Evolutionary conservation across 1,140 invertebrate genomes (phyloP).

Genomic region (Helicoverpa armigera): DNA sequence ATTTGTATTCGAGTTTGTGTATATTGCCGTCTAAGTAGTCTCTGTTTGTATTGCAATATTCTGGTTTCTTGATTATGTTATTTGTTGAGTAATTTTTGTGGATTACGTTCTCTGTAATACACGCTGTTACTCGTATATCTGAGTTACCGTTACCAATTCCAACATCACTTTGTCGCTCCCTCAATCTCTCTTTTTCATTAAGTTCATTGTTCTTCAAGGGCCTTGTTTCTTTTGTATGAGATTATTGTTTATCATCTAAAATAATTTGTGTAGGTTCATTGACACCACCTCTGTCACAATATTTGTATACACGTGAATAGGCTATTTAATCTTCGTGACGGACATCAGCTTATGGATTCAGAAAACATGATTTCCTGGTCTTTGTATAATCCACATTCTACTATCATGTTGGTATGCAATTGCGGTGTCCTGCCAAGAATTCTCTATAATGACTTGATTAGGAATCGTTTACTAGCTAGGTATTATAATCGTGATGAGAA

Average conservation of each 20-base stretch:
- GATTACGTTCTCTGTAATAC: no score
- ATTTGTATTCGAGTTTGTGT: constrained; percentile 2
- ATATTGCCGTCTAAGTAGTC: not conserved
- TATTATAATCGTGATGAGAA: constrained; percentile 14
- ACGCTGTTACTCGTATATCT: no score
- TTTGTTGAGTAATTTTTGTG: not conserved
- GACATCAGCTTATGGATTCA: not conserved
- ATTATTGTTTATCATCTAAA: not conserved
- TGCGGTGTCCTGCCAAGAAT: not conserved
- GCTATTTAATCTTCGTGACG: not conserved
- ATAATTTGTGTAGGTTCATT: not conserved
- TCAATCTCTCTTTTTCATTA: no score
- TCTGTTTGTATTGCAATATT: not conserved
- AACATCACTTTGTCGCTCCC: no score
- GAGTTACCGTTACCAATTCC: no score
- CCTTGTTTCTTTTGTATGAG: no score
- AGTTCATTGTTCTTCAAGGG: no score
- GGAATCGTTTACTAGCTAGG: constrained; percentile 1
- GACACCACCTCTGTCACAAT: not conserved
- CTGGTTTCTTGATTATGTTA: not conserved
- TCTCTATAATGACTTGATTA: constrained; percentile 21
- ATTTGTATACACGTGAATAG: not conserved
- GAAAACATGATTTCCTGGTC: constrained; percentile 2
- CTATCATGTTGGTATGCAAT: not conserved
- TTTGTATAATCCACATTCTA: not conserved